Base-by-base conservation (phyloP, 2,888 invertebrate species). In the Sabatieria punctata region DNA sequence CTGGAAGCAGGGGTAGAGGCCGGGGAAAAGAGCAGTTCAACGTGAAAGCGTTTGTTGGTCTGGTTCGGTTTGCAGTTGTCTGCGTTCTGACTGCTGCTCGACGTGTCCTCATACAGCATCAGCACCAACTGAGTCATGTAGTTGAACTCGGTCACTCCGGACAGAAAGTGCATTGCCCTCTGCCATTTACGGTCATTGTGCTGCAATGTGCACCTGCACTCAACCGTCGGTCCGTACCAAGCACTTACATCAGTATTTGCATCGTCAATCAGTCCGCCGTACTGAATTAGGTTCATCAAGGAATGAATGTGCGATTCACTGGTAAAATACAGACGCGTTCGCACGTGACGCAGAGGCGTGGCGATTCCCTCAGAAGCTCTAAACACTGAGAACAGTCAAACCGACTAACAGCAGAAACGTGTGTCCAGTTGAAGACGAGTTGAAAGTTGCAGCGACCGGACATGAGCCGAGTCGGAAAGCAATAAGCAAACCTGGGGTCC, bases 261-360 rank as follows among this genome's bases (percentile, higher is more conserved):
- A 18, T 40, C 35, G 2, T 15, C 13, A 2, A 43, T 35, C 24
- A 62, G 51, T 24, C 54, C 57, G 3, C 63, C 63, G 39, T 58
- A 63, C 53, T 93, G 75, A 43, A 99, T 75, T 49, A 95, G 85
- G 2, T 93, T 95, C 53, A 99, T 77, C 52, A 99, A 71, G 11
- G 93, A 95, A 71, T 99, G 97, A 52, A 97, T 88, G 71, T 99
- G 97, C 65, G 89, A 89, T 73, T 97, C 97, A 67, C 91, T 93
- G 2, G 97, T 99, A 69, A 97, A 99, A 72, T 99, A 99, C 37
- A 99, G 75, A n/a, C 97, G 77, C 6, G 95, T 97, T 53, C 95
- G 77, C 24, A 97, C 97, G 72, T 97, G 95, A 38, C 97, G 75
- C 40, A 93, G 89, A 24, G 97, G 97, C 60, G 91, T 89, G 36